Evolutionary conservation across 2,888 invertebrate species (phyloP), one percentile per base, ranked within the genome.

Genomic region (Noctua pronuba): DNA sequence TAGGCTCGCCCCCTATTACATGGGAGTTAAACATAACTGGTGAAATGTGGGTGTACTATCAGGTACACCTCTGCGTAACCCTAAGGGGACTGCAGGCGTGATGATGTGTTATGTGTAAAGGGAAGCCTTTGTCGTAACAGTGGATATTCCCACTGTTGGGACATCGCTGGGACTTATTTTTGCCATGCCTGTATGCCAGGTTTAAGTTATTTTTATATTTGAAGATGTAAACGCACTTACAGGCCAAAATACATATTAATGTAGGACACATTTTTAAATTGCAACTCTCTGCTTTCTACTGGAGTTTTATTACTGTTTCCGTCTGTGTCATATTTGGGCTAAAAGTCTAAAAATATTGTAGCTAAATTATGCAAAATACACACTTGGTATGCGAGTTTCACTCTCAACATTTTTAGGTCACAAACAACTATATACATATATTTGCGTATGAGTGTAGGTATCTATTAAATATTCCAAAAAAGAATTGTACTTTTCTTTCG

Each of bases 311-410:
- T 38, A 44, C 5, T 6, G n/a, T 44, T 46, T 79, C 4, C 38
- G 28, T 13, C 28, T 44, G 24, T 24, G 5, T 41, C 1, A 71
- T 80, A 21, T 80, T 62, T 62, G 16, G 41, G 28, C 6, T 31
- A 44, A 82, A 74, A 52, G 1, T 35, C 31, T 65, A n/a, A 44
- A 79, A 70, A 70, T 77, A 81, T 58, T 41, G 35, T 11, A 6
- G 38, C n/a, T 46, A 49, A 66, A 41, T 66, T 82, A 79, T 79
- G 76, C 64, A 79, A 60, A 82, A 16, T 28, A 60, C 24, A 18
- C 38, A 21, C 41, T 60, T 41, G 58, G 35, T 49, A 82, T 66
- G 58, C 66, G 58, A 66, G 49, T 13, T 82, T 16, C 7, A 21
- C 0, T 62, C 31, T 2, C 46, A 52, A 52, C 6, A 21, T 65